These are phyloP conservation scores for Parazoanthus darwini DNA, from an alignment of 92 coral and sea anemone species.

Conservation along the genomic window DNA sequence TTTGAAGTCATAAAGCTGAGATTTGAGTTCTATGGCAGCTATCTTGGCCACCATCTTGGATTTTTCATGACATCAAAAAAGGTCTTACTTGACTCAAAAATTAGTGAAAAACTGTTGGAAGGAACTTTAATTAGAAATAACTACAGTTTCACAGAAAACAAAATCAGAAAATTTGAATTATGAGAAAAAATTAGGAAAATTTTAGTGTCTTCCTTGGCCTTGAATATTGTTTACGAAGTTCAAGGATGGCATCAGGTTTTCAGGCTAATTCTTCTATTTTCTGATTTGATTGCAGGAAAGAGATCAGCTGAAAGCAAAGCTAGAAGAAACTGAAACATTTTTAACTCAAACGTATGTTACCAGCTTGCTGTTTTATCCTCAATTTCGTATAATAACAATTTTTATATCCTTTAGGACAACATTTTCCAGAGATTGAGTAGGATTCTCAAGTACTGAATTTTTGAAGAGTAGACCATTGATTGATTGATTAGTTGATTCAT, in stretches of 20 bases:
- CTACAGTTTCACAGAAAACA: too few relatives aligned
- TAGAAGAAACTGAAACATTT: slow-evolving; percentile 79
- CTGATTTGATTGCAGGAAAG: slow-evolving; percentile 69
- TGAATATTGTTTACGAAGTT: neutral
- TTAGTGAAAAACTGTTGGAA: too few relatives aligned
- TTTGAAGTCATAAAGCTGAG: too few relatives aligned
- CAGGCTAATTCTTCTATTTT: neutral
- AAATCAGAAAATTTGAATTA: too few relatives aligned
- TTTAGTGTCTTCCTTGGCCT: neutral
- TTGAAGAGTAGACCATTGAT: neutral
- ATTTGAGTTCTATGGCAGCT: too few relatives aligned
- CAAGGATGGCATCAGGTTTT: neutral
- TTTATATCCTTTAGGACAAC: neutral
- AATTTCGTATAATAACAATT: too few relatives aligned
- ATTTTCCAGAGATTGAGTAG: neutral
- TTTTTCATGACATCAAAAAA: too few relatives aligned
- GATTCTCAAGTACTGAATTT: neutral
- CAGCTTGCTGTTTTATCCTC: neutral
- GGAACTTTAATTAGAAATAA: too few relatives aligned
- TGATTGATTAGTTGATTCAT: too few relatives aligned
- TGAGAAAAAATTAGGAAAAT: too few relatives aligned
- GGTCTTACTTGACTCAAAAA: too few relatives aligned
- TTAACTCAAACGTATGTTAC: slow-evolving; percentile 73
- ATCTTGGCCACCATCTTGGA: too few relatives aligned
- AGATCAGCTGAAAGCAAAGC: slow-evolving; percentile 69